Percentiles rank a stretch among this genome's conserved stretches.
Evolutionary conservation across 2,888 invertebrate species (phyloP).

Genomic region (Sphinx pinastri): DNA sequence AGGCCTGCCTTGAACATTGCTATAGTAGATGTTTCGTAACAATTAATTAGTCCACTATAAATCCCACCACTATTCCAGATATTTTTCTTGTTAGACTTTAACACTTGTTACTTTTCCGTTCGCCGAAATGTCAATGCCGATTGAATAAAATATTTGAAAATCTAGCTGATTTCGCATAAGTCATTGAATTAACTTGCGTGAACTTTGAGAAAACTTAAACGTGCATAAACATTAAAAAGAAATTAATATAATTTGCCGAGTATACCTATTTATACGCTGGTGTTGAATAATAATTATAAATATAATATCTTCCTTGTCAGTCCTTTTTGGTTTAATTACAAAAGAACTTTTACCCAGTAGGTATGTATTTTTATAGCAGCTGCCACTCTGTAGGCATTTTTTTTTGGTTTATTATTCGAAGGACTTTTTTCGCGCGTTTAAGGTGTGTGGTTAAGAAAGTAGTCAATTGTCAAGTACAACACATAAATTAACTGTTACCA

Average conservation of each 20-base stretch:
- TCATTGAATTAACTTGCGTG: constrained; percentile 2
- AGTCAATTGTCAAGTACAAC: constrained; percentile 4
- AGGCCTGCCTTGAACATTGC: constrained; percentile 70
- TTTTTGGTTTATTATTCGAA: not conserved
- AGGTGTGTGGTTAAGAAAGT: constrained; percentile 17
- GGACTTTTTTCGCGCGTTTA: not conserved
- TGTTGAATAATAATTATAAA: no score
- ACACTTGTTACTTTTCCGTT: constrained; percentile 5
- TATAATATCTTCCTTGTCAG: no score
- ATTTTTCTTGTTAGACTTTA: not conserved
- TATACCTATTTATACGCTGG: no score
- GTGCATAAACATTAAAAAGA: not conserved
- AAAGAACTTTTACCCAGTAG: not conserved
- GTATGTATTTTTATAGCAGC: not conserved
- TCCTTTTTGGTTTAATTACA: not conserved
- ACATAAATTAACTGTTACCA: constrained; percentile 13
- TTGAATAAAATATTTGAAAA: constrained; percentile 32
- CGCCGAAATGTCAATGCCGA: constrained; percentile 52
- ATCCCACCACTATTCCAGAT: not conserved
- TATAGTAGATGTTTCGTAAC: constrained; percentile 54
- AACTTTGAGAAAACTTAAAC: constrained; percentile 3
- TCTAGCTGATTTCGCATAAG: constrained; percentile 17
- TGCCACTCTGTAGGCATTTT: not conserved
- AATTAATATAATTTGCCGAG: not conserved
- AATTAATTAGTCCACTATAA: constrained; percentile 31